Conservation (phyloP, 2,113 vertebrate genomes). For the Zosterops lateralis region DNA sequence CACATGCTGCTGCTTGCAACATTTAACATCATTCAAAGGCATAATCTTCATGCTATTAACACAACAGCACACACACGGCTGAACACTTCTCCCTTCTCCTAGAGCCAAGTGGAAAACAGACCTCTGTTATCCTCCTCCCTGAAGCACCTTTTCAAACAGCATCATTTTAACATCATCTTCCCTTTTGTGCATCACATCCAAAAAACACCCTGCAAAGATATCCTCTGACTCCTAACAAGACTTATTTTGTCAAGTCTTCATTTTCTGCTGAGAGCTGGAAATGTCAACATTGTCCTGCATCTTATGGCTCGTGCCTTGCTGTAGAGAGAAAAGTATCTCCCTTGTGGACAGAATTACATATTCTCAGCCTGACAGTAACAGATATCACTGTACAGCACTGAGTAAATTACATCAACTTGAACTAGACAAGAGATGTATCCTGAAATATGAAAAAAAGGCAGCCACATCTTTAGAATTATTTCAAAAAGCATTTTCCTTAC, state of each 20-base stretch:
- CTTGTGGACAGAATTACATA: background rate
- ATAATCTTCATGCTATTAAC: background rate
- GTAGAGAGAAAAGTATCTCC: background rate
- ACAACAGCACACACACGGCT: background rate
- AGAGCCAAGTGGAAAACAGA: background rate
- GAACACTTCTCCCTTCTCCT: background rate
- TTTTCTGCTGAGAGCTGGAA: conserved; percentile 2
- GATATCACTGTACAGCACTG: background rate
- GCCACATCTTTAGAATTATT: background rate
- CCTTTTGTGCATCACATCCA: background rate
- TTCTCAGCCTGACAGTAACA: conserved; percentile 2
- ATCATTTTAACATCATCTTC: background rate
- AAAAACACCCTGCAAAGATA: background rate
- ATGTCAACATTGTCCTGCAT: background rate
- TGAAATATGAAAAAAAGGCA: background rate
- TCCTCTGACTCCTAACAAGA: background rate
- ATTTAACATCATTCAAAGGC: background rate
- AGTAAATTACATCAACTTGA: background rate
- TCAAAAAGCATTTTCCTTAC: background rate
- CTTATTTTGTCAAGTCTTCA: conserved; percentile 14
- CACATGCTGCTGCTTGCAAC: conserved; percentile 17
- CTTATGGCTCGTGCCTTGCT: background rate
- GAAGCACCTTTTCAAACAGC: background rate
- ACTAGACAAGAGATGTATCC: background rate
- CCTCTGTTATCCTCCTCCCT: background rate